Evolutionary conservation across 2,888 invertebrate species (phyloP).

Genomic region (Xestia sexstrigata): DNA sequence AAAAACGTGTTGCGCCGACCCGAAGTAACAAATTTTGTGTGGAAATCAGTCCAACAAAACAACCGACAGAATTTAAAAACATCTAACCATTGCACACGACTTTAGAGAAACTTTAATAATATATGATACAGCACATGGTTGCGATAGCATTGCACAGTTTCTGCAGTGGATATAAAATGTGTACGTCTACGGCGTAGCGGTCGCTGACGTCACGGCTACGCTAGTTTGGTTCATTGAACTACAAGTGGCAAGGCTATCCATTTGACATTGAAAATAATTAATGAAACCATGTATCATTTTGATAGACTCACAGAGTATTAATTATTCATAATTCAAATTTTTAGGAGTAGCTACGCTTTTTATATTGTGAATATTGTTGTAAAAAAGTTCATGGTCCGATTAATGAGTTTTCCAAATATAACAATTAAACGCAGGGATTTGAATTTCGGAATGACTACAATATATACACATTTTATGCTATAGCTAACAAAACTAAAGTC

Average conservation of each 20-base stretch:
- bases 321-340: conserved; percentile 59
- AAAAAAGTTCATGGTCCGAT: neutral
- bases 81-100: too few relatives aligned
- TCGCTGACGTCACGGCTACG: conserved; percentile 17
- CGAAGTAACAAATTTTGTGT: too few relatives aligned
- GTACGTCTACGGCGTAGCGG: conserved; percentile 34
- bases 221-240: conserved; percentile 47
- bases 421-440: neutral
- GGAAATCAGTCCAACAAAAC: too few relatives aligned
- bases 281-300: conserved; percentile 38
- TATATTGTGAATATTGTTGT: neutral
- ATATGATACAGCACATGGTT: too few relatives aligned
- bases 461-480: neutral
- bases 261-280: conserved; percentile 47
- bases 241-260: conserved; percentile 33
- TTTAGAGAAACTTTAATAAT: too few relatives aligned
- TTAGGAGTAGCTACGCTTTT: conserved; percentile 3
- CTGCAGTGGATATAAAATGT: neutral
- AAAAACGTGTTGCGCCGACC: too few relatives aligned
- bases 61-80: too few relatives aligned
- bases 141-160: neutral
- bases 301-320: conserved; percentile 19
- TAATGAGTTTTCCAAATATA: neutral
- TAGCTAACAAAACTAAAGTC: too few relatives aligned
- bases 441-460: neutral